These are phyloP conservation scores for Eunapius fragilis DNA, from an alignment of 37 sponge, comb jelly and placozoan genomes.

Conservation along the genomic window DNA sequence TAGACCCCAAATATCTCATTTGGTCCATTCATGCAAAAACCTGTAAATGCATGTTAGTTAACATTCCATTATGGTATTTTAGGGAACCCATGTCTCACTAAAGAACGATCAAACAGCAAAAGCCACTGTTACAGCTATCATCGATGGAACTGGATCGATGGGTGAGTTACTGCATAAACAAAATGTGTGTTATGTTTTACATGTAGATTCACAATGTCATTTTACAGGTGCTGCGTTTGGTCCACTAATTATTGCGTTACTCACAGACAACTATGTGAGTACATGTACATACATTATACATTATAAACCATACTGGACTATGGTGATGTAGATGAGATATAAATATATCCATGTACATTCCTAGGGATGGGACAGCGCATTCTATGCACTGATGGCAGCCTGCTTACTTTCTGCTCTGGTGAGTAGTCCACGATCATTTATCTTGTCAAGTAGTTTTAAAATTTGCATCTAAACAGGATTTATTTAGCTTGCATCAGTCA, in stretches of 20 bases:
- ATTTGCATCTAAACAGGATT: too few relatives aligned
- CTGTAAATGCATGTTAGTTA: not conserved
- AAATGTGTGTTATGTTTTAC: not conserved
- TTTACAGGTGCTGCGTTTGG: slow-evolving; percentile 75
- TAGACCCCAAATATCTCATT: too few relatives aligned
- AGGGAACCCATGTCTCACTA: slow-evolving; percentile 61
- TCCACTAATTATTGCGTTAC: slow-evolving; percentile 69
- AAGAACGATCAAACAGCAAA: slow-evolving; percentile 57
- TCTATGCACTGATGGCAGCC: slow-evolving; percentile 71
- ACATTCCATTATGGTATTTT: not conserved
- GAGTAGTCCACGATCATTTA: not conserved
- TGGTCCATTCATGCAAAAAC: not conserved
- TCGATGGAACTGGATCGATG: slow-evolving; percentile 66
- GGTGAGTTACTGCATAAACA: not conserved
- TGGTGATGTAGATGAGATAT: not conserved
- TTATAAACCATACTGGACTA: not conserved
- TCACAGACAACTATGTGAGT: slow-evolving; percentile 13
- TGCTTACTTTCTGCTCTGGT: slow-evolving; percentile 61
- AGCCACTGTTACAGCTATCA: slow-evolving; percentile 77
- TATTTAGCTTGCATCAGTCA: too few relatives aligned
- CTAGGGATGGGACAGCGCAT: slow-evolving; percentile 66
- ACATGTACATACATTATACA: not conserved
- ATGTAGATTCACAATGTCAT: not conserved
- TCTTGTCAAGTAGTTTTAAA: too few relatives aligned
- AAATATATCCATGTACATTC: not conserved